Conservation (phyloP, 2,888 invertebrate species). For the Tipula helvola region DNA sequence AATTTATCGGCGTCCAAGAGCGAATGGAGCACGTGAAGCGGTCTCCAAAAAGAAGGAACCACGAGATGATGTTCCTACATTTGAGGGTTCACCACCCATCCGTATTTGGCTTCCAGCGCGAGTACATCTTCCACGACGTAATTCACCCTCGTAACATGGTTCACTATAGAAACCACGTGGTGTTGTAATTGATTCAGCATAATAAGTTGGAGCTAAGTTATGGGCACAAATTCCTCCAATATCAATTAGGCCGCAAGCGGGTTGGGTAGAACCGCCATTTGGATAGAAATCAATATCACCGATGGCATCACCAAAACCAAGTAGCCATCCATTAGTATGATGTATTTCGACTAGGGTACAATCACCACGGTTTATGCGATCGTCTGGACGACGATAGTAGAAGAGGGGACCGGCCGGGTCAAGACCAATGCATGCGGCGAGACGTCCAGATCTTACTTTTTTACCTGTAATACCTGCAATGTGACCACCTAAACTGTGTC, state of each 20-base stretch:
- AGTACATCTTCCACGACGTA: conserved; percentile 14
- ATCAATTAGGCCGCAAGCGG: conserved; percentile 27
- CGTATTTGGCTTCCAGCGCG: conserved; percentile 26
- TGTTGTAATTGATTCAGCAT: conserved; percentile 26
- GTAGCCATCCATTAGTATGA: conserved; percentile 21
- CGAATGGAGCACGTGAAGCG: background rate
- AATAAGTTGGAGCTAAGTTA: conserved; percentile 27
- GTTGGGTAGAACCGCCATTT: conserved; percentile 30
- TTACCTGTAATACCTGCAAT: conserved; percentile 45
- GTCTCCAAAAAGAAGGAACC: conserved; percentile 23
- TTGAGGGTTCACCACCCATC: conserved; percentile 30
- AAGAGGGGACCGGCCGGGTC: conserved; percentile 6
- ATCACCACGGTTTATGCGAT: background rate
- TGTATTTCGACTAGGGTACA: background rate
- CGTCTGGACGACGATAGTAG: background rate
- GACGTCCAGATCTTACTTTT: conserved; percentile 28
- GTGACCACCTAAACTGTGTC: conserved; percentile 46
- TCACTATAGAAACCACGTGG: conserved; percentile 12
- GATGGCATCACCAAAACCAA: conserved; percentile 27
- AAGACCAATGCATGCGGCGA: background rate
- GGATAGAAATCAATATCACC: conserved; percentile 35
- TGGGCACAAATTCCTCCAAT: conserved; percentile 23
- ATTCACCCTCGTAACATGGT: conserved; percentile 13
- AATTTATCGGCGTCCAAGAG: background rate
- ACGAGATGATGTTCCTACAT: conserved; percentile 18